Percentiles rank a stretch among this genome's conserved stretches.
These are phyloP conservation scores for Pavo muticus DNA, from an alignment of 2,113 vertebrate species.

Conservation along the genomic window DNA sequence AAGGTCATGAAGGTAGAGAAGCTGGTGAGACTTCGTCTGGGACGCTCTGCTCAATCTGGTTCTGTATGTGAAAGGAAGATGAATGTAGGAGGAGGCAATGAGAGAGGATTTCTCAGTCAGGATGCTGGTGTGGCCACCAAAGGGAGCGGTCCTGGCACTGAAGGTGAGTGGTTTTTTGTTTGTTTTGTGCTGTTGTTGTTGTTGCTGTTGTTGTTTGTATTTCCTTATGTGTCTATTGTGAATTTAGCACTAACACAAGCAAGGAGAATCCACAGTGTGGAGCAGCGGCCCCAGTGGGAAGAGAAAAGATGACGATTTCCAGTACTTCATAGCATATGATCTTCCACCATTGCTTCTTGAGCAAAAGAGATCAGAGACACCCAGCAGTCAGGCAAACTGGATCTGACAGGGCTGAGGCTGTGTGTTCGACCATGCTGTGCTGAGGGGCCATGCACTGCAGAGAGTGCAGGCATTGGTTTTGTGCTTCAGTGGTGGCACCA, in stretches of 20 bases:
- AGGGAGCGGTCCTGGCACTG: background rate
- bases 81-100: background rate
- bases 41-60: background rate
- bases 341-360: background rate
- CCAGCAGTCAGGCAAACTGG: background rate
- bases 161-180: background rate
- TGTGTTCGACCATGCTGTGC: background rate
- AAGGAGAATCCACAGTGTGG: background rate
- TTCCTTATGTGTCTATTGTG: background rate
- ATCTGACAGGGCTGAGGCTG: background rate
- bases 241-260: background rate
- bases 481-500: background rate
- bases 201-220: background rate
- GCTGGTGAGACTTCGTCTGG: background rate
- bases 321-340: background rate
- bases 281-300: background rate
- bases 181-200: too few species aligned
- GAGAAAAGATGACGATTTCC: background rate
- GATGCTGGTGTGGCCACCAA: background rate
- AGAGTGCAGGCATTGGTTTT: background rate
- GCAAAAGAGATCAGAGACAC: background rate
- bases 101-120: background rate
- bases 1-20: background rate
- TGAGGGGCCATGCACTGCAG: fast-evolving
- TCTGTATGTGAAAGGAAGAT: background rate